Percentiles rank a stretch among this genome's conserved stretches.
Evolutionary conservation across 2,888 invertebrate species (phyloP).

Genomic region (Hipparchia sbordonii): DNA sequence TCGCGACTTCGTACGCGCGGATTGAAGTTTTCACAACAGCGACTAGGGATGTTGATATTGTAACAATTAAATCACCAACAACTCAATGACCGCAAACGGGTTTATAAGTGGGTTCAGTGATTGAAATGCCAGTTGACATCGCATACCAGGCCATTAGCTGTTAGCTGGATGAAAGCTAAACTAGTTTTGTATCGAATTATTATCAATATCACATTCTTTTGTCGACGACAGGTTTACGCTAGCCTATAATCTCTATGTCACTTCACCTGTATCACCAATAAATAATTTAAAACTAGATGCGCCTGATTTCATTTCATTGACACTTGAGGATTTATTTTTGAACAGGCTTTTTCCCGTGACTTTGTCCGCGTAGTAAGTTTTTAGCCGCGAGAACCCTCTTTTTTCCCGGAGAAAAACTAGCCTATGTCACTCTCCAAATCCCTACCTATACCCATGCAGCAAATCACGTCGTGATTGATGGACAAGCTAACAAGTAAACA

Average conservation of each 20-base stretch:
- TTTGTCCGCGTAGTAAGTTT: too few species aligned
- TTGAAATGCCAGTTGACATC: conserved; percentile 15
- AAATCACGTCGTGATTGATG: too few species aligned
- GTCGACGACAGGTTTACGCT: conserved; percentile 8
- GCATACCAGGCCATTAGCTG: background rate
- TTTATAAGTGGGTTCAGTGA: background rate
- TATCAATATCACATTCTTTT: conserved; percentile 3
- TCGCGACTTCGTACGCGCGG: too few species aligned
- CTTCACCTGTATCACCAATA: background rate
- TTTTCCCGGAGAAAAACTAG: too few species aligned
- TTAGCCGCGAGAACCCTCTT: too few species aligned
- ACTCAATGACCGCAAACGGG: conserved; percentile 6
- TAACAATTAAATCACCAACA: conserved; percentile 12
- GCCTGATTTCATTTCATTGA: too few species aligned
- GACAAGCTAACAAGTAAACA: too few species aligned
- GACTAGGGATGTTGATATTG: conserved; percentile 6
- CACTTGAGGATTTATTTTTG: too few species aligned
- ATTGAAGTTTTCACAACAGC: background rate
- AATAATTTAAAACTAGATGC: too few species aligned
- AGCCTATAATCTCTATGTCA: background rate
- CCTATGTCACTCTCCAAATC: too few species aligned
- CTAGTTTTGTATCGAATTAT: conserved; percentile 15
- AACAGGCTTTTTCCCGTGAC: too few species aligned
- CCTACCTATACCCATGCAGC: too few species aligned
- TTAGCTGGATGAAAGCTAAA: background rate